phyloP scores from a whole-genome alignment of 1,140 invertebrate genomes.

The Onthophagus taurus region DNA sequence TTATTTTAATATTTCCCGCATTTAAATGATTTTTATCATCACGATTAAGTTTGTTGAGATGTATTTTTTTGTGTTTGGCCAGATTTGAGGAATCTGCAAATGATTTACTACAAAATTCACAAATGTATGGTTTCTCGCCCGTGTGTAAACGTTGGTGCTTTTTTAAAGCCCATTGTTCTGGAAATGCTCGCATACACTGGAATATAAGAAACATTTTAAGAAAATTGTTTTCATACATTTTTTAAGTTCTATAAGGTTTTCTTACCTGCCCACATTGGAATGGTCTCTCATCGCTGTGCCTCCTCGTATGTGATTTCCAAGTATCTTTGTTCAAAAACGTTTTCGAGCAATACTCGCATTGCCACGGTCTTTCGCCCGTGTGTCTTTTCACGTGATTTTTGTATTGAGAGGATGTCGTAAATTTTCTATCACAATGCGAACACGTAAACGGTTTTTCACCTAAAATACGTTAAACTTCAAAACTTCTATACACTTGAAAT shows the following conservation, averaged over 20 bases:
- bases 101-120: conserved; percentile 61
- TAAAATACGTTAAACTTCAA: too few species aligned
- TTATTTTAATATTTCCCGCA: conserved; percentile 19
- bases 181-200: conserved; percentile 50
- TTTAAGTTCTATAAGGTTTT: not conserved
- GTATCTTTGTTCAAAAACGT: conserved; percentile 55
- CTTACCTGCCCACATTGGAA: conserved; percentile 44
- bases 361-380: conserved; percentile 52
- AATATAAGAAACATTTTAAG: not conserved
- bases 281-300: conserved; percentile 53
- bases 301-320: conserved; percentile 53
- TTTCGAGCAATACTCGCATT: conserved; percentile 48
- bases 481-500: too few species aligned
- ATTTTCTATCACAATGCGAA: conserved; percentile 57
- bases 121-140: conserved; percentile 69
- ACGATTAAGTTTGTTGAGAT: conserved; percentile 6
- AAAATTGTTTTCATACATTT: not conserved
- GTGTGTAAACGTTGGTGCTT: conserved; percentile 59
- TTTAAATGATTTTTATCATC: conserved; percentile 18
- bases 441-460: conserved; percentile 54
- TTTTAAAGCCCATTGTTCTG: conserved; percentile 55
- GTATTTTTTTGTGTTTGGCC: conserved; percentile 54
- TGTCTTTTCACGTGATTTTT: conserved; percentile 52
- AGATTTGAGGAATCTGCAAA: conserved; percentile 62
- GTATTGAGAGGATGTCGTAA: conserved; percentile 59